Base-by-base conservation (phyloP, 2,888 invertebrate genomes). In the Eristalis pertinax region DNA sequence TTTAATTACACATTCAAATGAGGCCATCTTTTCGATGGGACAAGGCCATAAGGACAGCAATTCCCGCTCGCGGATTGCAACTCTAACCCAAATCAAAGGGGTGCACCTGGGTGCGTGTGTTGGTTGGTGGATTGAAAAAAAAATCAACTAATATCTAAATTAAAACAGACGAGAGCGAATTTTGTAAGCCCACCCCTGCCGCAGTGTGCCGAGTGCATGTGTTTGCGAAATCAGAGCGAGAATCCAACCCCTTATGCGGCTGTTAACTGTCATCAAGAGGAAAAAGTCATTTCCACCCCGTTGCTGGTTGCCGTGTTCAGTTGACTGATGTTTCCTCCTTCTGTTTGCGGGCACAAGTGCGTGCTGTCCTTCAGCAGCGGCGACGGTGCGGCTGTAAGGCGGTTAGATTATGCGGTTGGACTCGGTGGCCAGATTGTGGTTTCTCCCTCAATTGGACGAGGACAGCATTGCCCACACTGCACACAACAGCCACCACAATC, bases 1-100 rank as follows among this genome's bases (percentile, higher is more conserved):
- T 87, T 87, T 87, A 87, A 87, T 87, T 87, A 84, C 87, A 87
- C 84, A 84, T 84, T 80, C 79, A 84, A 87, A 84, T 80, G 69
- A 76, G 84, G 84, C 84, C 79, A 73, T 79, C 67, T 63, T 56
- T 74, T 78, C 67, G n/a, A 62, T 32, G 8, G 43, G 43, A 58
- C 56, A 41, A 32, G 63, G 69, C 60, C 78, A 78, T 84, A 80
- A 79, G 86, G 86, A 83, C 75, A 87, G 75, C 70, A 74, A 32
- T 75, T 63, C 26, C 4, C n/a, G 68, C 15, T 85, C 76, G 76
- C 76, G 69, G 81, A 73, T 70, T 60, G 62, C 15, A 75, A 83
- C 13, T 29, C 22, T 32, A 32, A 32, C 8, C 19, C 7, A 62
- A 41, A 7, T 38, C 10, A 32, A 86, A 35, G 69, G 82, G 75